These are phyloP conservation scores for Charina bottae DNA, from an alignment of 2,113 vertebrate genomes.

Conservation along the genomic window DNA sequence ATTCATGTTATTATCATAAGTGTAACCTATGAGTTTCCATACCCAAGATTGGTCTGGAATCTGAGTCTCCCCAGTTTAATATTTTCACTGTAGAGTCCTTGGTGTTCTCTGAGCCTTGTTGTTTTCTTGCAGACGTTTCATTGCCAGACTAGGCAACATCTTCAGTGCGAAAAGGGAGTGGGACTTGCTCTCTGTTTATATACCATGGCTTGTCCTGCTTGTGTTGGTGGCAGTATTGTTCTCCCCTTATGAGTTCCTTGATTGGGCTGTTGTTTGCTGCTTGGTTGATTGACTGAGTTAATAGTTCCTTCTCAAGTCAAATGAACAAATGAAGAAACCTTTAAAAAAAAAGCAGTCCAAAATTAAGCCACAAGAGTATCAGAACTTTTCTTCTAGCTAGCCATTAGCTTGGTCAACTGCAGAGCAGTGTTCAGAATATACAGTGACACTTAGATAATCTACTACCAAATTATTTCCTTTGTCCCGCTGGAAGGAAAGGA, in stretches of 20 bases:
- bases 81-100: too few relatives aligned
- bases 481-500: neutral
- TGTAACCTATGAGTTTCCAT: neutral
- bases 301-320: too few relatives aligned
- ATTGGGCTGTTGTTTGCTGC: too few relatives aligned
- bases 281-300: too few relatives aligned
- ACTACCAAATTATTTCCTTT: neutral
- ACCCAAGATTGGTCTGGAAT: neutral
- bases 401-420: neutral
- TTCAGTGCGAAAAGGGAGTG: too few relatives aligned
- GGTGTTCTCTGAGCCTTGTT: too few relatives aligned
- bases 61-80: neutral
- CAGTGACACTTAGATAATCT: slow-evolving; percentile 4
- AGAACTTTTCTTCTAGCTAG: neutral
- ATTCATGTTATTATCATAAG: neutral
- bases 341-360: neutral
- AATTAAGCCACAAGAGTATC: neutral
- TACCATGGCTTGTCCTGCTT: too few relatives aligned
- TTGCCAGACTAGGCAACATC: too few relatives aligned
- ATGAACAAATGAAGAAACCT: slow-evolving; percentile 4
- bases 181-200: too few relatives aligned
- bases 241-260: too few relatives aligned
- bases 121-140: too few relatives aligned
- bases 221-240: too few relatives aligned
- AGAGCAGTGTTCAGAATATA: neutral